Base-by-base conservation (phyloP, 1,140 invertebrate species). In the Drosophila cardini region DNA sequence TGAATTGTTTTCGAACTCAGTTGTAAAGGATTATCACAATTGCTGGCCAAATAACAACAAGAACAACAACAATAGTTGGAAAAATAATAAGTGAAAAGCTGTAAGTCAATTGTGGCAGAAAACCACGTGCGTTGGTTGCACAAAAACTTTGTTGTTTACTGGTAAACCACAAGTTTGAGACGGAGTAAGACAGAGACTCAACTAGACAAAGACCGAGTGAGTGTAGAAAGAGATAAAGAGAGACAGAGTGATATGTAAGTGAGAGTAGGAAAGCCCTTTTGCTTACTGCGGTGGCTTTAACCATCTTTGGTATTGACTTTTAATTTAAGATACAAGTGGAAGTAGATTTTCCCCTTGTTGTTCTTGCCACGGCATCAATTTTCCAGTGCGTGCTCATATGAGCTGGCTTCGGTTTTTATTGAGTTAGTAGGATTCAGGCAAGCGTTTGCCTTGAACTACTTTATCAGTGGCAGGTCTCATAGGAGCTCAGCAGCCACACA, bases 31-130 rank as follows among this genome's bases (percentile, higher is more conserved):
- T 81, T 82, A 79, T 76, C 77, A 71, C 76, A 78, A 78, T 79
- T 82, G 76, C 68, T 50, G 45, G 43, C 71, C 52, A 50, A 56
- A 52, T 43, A 62, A 42, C 40, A 46, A 43, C 34, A 71, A 46
- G 13, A 38, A 30, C 46, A 43, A 32, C 18, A 62, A 16, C 60
- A 52, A 15, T 8, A 13, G 48, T 34, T 70, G 43, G 45, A 58
- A 40, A 38, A 62, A 45, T 32, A 43, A 61, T 78, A 55, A 71
- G 67, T 76, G 65, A 87, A 81, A 76, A 82, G 74, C 80, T 78
- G 71, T 60, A 73, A 81, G 80, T 76, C 83, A 85, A 85, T 87
- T 87, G 83, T 68, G 79, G 75, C 30, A 38, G 6, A 46, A 15
- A 21, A 55, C 56, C 71, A 73, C 64, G 64, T 73, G 71, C 64